Evolutionary conservation across 2,113 vertebrate species (phyloP).

Genomic region (Ibidorhyncha struthersii): DNA sequence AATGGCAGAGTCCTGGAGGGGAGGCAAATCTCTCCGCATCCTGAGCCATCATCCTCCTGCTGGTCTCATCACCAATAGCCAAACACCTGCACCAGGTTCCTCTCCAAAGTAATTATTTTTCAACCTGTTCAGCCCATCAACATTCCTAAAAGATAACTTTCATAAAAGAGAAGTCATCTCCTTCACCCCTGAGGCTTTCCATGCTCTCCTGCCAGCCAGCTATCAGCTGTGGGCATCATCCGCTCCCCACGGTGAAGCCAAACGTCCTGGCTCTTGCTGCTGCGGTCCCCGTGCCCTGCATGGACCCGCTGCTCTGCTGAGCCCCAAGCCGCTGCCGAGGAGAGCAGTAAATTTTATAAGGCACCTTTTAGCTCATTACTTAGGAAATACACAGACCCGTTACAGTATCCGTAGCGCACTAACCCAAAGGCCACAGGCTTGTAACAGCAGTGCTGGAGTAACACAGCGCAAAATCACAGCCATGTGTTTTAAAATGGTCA

Average conservation of each 20-base stretch:
- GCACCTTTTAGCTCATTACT: constrained; percentile 32
- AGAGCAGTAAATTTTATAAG: constrained; percentile 16
- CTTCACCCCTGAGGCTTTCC: constrained; percentile 8
- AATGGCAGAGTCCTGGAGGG: background rate
- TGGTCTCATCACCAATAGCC: background rate
- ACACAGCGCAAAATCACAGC: background rate
- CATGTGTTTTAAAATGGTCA: rapidly evolving
- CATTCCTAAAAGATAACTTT: background rate
- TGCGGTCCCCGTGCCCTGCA: rapidly evolving
- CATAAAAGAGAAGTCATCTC: background rate
- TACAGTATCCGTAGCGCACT: rapidly evolving
- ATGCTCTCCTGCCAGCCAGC: background rate
- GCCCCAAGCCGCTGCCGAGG: background rate
- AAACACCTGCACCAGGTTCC: background rate
- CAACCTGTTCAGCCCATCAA: background rate
- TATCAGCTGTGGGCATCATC: background rate
- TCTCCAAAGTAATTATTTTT: background rate
- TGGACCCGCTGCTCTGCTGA: background rate
- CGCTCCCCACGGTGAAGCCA: background rate
- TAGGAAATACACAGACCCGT: background rate
- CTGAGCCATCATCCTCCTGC: background rate
- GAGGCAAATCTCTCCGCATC: background rate
- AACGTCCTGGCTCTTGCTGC: background rate
- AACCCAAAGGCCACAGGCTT: background rate
- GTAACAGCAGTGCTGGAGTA: background rate